A percentile compares a stretch with the other conserved stretches of the same genome.
These are phyloP conservation scores for Coluber constrictor DNA, from an alignment of 2,797 vertebrate species.

Conservation along the genomic window DNA sequence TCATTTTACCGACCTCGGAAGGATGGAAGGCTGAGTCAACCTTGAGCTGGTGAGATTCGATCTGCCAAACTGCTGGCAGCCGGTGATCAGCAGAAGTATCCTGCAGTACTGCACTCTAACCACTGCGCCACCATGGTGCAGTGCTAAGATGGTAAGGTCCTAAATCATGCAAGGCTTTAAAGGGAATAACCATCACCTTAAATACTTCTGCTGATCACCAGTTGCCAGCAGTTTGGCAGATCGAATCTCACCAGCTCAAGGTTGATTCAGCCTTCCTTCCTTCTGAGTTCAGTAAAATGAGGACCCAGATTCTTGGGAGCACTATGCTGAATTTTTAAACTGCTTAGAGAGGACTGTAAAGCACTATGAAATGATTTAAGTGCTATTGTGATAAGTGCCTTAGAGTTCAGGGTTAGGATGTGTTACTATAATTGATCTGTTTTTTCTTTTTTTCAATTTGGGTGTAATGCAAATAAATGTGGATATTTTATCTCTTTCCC, in stretches of 20 bases:
- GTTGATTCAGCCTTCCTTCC: neutral
- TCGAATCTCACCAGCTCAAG: neutral
- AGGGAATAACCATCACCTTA: neutral
- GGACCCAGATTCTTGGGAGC: neutral
- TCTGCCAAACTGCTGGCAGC: no score
- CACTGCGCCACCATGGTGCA: no score
- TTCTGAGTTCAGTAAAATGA: neutral
- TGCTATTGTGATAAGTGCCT: neutral
- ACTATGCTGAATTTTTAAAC: neutral
- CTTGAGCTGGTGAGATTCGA: no score
- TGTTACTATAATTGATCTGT: neutral
- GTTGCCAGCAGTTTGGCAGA: neutral
- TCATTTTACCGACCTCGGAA: no score
- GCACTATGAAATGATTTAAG: neutral
- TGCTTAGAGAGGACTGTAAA: neutral
- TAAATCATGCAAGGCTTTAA: neutral
- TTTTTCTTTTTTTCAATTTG: neutral
- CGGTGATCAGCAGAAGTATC: no score
- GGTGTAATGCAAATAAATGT: neutral
- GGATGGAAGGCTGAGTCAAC: no score
- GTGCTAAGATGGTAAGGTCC: neutral
- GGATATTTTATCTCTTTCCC: neutral
- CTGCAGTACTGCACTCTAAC: no score
- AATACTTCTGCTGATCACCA: no score
- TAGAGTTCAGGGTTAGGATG: neutral